Percentiles rank a stretch among this genome's conserved stretches.
Conservation (phyloP, 2,113 vertebrate genomes). For the Dryoscopus gambensis region DNA sequence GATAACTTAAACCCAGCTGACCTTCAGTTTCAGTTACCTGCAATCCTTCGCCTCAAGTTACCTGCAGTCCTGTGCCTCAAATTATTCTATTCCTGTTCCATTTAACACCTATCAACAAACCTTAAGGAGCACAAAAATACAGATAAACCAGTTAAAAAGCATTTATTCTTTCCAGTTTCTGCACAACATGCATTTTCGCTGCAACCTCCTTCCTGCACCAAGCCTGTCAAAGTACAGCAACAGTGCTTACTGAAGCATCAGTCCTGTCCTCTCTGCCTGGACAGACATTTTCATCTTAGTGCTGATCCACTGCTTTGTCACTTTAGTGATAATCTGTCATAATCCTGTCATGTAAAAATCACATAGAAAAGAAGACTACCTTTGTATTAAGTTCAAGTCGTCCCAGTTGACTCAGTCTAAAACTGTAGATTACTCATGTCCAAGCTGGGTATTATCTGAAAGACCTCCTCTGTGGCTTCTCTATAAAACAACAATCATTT, state of each 20-base stretch:
- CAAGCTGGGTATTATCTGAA: not conserved
- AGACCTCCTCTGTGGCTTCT: not conserved
- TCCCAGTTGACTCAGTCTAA: not conserved
- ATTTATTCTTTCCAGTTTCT: not conserved
- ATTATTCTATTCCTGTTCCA: not conserved
- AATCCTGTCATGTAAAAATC: not conserved
- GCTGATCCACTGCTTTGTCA: not conserved
- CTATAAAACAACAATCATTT: not conserved
- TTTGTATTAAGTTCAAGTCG: not conserved
- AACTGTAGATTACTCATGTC: not conserved
- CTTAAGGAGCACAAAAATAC: not conserved
- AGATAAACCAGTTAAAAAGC: not conserved
- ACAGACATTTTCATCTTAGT: not conserved
- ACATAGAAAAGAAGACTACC: not conserved
- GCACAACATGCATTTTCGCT: not conserved
- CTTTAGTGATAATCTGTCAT: not conserved
- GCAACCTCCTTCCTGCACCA: not conserved
- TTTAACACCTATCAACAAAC: not conserved
- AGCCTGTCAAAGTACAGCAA: not conserved
- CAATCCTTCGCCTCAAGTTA: not conserved
- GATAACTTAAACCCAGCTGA: not conserved
- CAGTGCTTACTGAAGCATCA: not conserved
- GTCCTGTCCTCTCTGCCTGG: not conserved
- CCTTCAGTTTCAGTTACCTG: constrained; percentile 9
- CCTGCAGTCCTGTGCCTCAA: not conserved